A percentile compares a stretch with the other conserved stretches of the same genome.
Evolutionary conservation across 2,113 vertebrate species (phyloP).

Genomic region (Irena cyanogastra): DNA sequence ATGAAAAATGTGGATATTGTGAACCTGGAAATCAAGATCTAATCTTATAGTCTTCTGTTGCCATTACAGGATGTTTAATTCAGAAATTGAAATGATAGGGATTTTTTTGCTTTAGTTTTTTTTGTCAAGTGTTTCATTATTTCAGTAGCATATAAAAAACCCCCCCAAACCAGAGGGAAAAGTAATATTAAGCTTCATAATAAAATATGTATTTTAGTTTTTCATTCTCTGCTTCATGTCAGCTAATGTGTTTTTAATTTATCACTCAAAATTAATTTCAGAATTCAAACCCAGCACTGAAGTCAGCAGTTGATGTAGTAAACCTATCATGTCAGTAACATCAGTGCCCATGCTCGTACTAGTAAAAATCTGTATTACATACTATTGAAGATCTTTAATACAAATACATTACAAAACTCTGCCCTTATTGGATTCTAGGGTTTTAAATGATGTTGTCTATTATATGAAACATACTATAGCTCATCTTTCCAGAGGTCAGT

Average conservation of each 20-base stretch:
- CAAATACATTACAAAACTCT: not conserved
- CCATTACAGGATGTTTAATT: not conserved
- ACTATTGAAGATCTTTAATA: not conserved
- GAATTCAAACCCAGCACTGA: not conserved
- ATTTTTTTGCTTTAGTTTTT: not conserved
- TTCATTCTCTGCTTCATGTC: not conserved
- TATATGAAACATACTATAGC: not conserved
- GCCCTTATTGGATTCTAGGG: not conserved
- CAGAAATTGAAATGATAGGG: not conserved
- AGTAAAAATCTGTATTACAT: not conserved
- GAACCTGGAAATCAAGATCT: not conserved
- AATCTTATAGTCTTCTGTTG: not conserved
- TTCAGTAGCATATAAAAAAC: not conserved
- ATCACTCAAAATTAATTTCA: not conserved
- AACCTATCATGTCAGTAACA: not conserved
- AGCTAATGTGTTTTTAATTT: not conserved
- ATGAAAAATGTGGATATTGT: not conserved
- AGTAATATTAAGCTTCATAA: not conserved
- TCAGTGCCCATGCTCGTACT: not conserved
- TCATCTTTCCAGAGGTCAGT: not conserved
- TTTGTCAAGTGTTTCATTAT: not conserved
- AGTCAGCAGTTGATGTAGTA: not conserved
- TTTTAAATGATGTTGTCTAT: not conserved
- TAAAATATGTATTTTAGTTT: not conserved
- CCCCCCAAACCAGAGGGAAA: not conserved